Base-by-base conservation (phyloP, 1,140 invertebrate species). In the Uloborus diversus region DNA sequence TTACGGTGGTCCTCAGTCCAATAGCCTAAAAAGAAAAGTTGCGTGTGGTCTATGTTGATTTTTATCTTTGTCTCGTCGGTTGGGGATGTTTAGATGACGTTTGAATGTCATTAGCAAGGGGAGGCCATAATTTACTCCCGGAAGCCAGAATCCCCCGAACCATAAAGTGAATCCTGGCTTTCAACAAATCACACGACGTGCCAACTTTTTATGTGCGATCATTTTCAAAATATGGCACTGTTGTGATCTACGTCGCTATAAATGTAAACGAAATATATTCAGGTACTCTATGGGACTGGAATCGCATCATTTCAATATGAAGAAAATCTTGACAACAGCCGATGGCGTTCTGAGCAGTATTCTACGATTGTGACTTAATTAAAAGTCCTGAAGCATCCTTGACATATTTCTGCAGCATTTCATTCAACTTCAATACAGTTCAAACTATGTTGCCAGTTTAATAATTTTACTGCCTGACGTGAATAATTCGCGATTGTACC, bases 41-140 rank as follows among this genome's bases (percentile, higher is more conserved):
- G 57, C 51, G 75, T 78, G 75, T 78, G 75, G 75, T 78, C 75
- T 59, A 23, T 64, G 75, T 42, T 37, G 62, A 76, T 64, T 78
- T 78, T 78, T 78, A 78, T 78, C 73, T 78, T 51, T 28, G 49
- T 65, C 61, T 76, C 28, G 61, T 14, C 47, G 75, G 28, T 66
- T 35, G 61, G 35, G 37, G 27, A 61, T 76, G 59, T 78, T 78
- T 64, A 66, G 62, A 42, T 78, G 75, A 78, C 75, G 47, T 65
- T 32, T 35, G 28, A 57, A 37, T 30, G 75, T 76, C 73, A 76
- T 76, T 76, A 76, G 73, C 61, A 65, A 33, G 59, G 30, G 28
- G 56, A 37, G 30, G 28, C 64, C 25, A 78, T 65, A 68, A 66
- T 78, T 78, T 78, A 78, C 35, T 53, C 51, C 62, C 61, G 71